phyloP scores from a whole-genome alignment of 2,888 invertebrate genomes.

The Pinctada fucata region DNA sequence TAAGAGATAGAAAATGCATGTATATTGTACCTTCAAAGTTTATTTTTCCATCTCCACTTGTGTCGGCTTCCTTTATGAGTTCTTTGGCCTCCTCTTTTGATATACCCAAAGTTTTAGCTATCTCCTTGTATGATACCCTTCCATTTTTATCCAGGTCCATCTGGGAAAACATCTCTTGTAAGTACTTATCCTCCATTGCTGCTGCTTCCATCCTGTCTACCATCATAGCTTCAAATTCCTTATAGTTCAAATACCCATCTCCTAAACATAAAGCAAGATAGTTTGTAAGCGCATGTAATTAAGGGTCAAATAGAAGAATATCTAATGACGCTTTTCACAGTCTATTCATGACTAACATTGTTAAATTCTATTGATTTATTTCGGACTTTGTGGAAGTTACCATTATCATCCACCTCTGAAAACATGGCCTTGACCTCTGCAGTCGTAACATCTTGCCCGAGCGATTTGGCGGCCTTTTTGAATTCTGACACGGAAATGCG shows the following conservation, averaged over 20 bases:
- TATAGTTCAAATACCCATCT: slow-evolving; percentile 22
- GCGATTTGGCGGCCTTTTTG: slow-evolving; percentile 17
- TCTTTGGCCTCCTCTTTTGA: slow-evolving; percentile 14
- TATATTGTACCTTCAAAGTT: slow-evolving; percentile 24
- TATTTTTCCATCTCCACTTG: slow-evolving; percentile 22
- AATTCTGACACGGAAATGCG: slow-evolving; percentile 21
- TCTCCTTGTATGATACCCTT: slow-evolving; percentile 17
- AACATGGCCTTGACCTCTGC: slow-evolving; percentile 22
- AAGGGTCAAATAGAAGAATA: not conserved
- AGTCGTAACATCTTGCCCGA: slow-evolving; percentile 14
- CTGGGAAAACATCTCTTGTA: not conserved
- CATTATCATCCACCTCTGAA: slow-evolving; percentile 26
- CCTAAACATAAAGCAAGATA: not conserved
- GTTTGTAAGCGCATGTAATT: not conserved
- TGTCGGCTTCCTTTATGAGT: slow-evolving; percentile 17
- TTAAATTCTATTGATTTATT: no score
- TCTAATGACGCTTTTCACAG: not conserved
- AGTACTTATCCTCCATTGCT: not conserved
- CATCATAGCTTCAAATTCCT: slow-evolving; percentile 28
- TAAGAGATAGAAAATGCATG: no score
- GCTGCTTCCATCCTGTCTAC: slow-evolving; percentile 11
- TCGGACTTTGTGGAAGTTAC: not conserved
- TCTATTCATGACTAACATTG: no score
- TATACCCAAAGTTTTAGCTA: slow-evolving; percentile 13
- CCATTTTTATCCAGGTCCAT: slow-evolving; percentile 27